Conservation (phyloP, 2,113 vertebrate genomes). For the Micronycteris hirsuta region DNA sequence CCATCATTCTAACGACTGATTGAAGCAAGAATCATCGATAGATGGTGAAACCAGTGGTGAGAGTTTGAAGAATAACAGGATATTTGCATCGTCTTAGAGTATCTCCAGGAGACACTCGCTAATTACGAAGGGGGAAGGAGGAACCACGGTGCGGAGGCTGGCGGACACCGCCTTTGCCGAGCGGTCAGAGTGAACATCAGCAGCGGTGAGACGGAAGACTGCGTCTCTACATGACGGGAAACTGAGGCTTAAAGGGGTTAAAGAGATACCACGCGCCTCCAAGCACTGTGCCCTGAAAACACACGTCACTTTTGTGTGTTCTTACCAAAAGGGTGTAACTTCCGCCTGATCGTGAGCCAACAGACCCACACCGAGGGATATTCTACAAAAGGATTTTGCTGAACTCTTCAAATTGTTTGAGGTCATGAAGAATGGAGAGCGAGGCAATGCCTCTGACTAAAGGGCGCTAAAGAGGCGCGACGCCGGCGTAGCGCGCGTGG, state of each 20-base stretch:
- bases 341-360: not conserved
- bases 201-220: not conserved
- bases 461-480: not conserved
- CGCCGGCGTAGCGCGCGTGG: not conserved
- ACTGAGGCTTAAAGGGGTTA: not conserved
- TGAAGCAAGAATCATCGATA: not conserved
- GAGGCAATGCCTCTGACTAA: not conserved
- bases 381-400: not conserved
- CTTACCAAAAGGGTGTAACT: not conserved
- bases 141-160: not conserved
- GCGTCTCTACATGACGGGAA: not conserved
- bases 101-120: not conserved
- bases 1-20: not conserved
- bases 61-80: not conserved
- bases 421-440: not conserved
- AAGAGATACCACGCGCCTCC: not conserved
- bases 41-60: not conserved
- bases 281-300: not conserved
- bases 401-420: not conserved
- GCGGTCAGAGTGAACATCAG: too few species aligned
- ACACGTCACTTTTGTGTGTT: not conserved
- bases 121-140: not conserved
- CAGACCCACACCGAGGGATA: not conserved
- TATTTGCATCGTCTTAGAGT: not conserved
- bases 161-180: not conserved